Evolutionary conservation across 2,113 vertebrate species (phyloP), one percentile per base, ranked within the genome.

Genomic region (Myocastor coypus): DNA sequence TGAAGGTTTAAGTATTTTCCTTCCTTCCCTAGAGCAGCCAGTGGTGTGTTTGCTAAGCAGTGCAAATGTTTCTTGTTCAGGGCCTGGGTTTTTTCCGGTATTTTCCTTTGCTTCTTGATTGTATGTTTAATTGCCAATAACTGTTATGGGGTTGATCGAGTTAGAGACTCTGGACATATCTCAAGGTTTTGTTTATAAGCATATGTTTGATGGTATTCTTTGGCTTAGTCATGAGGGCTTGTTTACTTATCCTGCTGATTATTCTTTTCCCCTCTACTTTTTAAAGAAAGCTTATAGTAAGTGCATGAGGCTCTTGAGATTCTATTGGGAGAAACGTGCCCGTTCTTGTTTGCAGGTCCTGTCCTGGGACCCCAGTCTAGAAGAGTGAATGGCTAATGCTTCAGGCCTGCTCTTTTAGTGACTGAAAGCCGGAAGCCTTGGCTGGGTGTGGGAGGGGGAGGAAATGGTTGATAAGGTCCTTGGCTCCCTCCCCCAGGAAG

Each of bases 41-140:
- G 71, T 66, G 61, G 19, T 83, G 89, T 83, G 24, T 61, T 88
- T 83, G 63, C 81, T 86, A 77, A 55, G 52, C 64, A 90, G 59
- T 32, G 77, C 57, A 66, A 85, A 66, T 89, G 85, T 17, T 95
- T 26, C 59, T 75, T 75, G 5, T 57, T 46, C 64, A 37, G 34
- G 83, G 26, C 4, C 68, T 85, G 14, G 24, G 91, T 93, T 83
- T 91, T 85, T 85, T 32, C 26, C 75, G 55, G 71, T 26, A 5
- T 50, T 83, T 92, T 77, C 50, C 73, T 37, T 93, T 94, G 80
- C 50, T 59, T 34, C 68, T 61, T 94, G 83, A 32, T 89, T 95
- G 68, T 89, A 42, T 92, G 89, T 75, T 92, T 86, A 42, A 78
- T 68, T 92, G 73, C 78, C 81, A 87, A 26, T 94, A 91, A 78